Conservation (phyloP, 2,113 vertebrate genomes). For the Eulemur macaco region DNA sequence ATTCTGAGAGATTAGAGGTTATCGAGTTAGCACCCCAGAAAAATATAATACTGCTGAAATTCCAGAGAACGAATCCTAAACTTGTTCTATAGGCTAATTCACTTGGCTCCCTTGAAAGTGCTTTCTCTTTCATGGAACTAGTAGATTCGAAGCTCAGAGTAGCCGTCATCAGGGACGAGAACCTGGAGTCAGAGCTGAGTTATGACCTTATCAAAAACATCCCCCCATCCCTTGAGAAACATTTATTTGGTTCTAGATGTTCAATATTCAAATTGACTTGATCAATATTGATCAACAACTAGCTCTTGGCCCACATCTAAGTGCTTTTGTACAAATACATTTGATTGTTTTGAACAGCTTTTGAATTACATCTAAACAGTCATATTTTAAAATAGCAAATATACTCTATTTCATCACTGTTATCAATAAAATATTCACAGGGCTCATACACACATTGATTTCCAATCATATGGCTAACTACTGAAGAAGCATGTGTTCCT, state of each 20-base stretch:
- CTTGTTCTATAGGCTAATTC: background rate
- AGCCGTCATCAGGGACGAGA: background rate
- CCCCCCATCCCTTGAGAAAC: background rate
- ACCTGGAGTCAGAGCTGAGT: background rate
- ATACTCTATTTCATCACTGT: slow-evolving; percentile 3
- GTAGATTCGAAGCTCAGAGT: background rate
- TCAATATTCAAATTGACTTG: slow-evolving; percentile 43
- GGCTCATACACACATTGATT: background rate
- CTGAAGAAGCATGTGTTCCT: background rate
- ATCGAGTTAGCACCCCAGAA: background rate
- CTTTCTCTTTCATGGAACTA: background rate
- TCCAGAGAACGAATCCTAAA: background rate
- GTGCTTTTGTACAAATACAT: slow-evolving; percentile 52
- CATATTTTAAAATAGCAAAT: slow-evolving; percentile 53
- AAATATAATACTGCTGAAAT: background rate
- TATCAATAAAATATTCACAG: slow-evolving; percentile 61
- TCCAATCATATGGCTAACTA: slow-evolving; percentile 5
- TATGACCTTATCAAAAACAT: background rate
- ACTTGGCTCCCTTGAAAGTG: background rate
- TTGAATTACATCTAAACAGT: slow-evolving; percentile 48
- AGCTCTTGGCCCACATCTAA: slow-evolving; percentile 17
- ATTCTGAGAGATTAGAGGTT: background rate
- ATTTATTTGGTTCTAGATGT: background rate
- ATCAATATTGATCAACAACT: slow-evolving; percentile 38
- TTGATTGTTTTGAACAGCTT: slow-evolving; percentile 57